phyloP scores from a whole-genome alignment of 1,140 invertebrate genomes.

The Eubasilissa regina region DNA sequence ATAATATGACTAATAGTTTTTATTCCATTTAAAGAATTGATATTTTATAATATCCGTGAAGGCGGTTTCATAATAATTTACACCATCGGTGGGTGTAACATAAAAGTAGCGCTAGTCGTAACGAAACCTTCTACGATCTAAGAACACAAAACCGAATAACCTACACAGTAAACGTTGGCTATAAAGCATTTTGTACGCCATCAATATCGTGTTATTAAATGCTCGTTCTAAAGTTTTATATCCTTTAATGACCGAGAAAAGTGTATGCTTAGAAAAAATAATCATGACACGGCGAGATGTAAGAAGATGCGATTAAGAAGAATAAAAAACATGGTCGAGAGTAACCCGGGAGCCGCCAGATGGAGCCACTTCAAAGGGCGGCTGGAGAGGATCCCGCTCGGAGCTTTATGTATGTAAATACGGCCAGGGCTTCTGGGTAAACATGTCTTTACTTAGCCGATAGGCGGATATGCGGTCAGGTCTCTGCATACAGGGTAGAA shows the following conservation, averaged over 20 bases:
- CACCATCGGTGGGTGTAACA: not conserved
- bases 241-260: slow-evolving; percentile 53
- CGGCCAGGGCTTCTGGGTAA: slow-evolving; percentile 24
- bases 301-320: slow-evolving; percentile 51
- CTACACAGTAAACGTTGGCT: slow-evolving; percentile 50
- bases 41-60: not conserved
- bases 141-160: slow-evolving; percentile 10
- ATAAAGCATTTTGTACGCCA: slow-evolving; percentile 47
- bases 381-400: slow-evolving; percentile 2
- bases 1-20: too few species aligned
- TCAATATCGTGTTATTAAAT: slow-evolving; percentile 47
- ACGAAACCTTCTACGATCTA: slow-evolving; percentile 6
- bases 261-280: slow-evolving; percentile 41
- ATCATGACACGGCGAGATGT: slow-evolving; percentile 46
- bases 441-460: slow-evolving; percentile 8
- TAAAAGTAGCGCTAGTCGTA: not conserved
- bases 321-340: slow-evolving; percentile 25
- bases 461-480: slow-evolving; percentile 35
- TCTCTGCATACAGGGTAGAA: not conserved
- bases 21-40: too few species aligned
- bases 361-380: slow-evolving; percentile 56
- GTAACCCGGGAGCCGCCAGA: slow-evolving; percentile 53
- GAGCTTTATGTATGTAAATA: slow-evolving; percentile 25
- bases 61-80: not conserved
- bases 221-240: slow-evolving; percentile 53